phyloP scores from a whole-genome alignment of 2,888 invertebrate genomes.

The Hirudinaria manillensis region DNA sequence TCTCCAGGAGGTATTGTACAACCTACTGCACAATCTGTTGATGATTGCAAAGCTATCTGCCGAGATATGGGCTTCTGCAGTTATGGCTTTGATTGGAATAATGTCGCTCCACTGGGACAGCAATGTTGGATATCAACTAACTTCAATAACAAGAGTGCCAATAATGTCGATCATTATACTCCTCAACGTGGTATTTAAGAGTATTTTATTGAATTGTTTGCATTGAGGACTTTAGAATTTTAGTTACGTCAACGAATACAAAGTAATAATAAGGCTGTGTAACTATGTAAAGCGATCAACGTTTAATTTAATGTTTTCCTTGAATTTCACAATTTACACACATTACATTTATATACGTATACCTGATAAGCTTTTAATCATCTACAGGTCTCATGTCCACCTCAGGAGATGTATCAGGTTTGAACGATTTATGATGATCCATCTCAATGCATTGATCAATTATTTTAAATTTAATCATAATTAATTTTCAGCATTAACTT shows the following conservation, averaged over 20 bases:
- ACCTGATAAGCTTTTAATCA: too few species aligned
- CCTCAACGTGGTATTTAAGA: background rate
- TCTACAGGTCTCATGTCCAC: too few species aligned
- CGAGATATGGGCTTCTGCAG: background rate
- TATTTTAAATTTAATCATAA: background rate
- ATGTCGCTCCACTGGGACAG: conserved; percentile 12
- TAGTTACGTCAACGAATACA: background rate
- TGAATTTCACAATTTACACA: too few species aligned
- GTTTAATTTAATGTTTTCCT: too few species aligned
- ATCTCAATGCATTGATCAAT: background rate
- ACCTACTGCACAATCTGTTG: conserved; percentile 3
- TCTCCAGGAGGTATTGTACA: background rate
- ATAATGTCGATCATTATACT: background rate
- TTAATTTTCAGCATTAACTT: background rate
- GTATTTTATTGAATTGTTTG: background rate
- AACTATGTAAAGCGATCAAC: too few species aligned
- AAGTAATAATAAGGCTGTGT: too few species aligned
- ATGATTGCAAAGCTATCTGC: conserved; percentile 21
- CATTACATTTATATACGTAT: too few species aligned
- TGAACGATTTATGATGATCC: background rate
- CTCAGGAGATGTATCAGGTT: background rate
- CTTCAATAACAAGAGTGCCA: background rate
- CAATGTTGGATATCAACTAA: conserved; percentile 20
- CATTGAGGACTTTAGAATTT: background rate
- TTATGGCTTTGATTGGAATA: conserved; percentile 24